phyloP scores from a whole-genome alignment of 2,888 invertebrate species.

The Tromatobia lineatoria region DNA sequence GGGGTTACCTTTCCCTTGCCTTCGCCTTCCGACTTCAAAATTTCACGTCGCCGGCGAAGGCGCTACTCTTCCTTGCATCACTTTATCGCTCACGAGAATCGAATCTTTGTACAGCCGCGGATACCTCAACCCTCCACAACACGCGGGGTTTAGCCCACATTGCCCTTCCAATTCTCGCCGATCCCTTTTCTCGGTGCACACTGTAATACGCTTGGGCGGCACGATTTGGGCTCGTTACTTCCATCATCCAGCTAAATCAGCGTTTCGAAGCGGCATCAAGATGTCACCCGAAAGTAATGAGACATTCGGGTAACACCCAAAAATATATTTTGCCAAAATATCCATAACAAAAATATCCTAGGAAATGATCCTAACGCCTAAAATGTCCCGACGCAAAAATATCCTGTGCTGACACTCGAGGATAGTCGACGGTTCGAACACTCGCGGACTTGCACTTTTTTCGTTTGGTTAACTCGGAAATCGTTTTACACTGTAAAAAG shows the following conservation, averaged over 20 bases:
- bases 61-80: constrained; percentile 27
- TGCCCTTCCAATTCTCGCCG: constrained; percentile 24
- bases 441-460: neutral
- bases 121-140: constrained; percentile 22
- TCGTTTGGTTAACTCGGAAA: neutral
- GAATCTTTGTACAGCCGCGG: constrained; percentile 41
- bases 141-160: constrained; percentile 15
- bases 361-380: no score
- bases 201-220: constrained; percentile 15
- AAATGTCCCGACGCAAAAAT: no score
- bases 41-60: constrained; percentile 35
- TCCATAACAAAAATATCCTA: no score
- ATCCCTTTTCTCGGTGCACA: neutral
- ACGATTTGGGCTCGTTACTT: constrained; percentile 59
- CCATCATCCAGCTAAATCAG: constrained; percentile 52
- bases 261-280: neutral
- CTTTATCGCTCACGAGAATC: constrained; percentile 47
- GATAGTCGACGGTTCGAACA: constrained; percentile 2
- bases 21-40: constrained; percentile 50
- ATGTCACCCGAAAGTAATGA: constrained; percentile 5
- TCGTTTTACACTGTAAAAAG: no score
- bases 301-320: no score
- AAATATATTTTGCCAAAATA: no score
- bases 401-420: no score
- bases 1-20: constrained; percentile 39